Evolutionary conservation across 2,888 invertebrate genomes (phyloP).

Genomic region (Clostera curtula): DNA sequence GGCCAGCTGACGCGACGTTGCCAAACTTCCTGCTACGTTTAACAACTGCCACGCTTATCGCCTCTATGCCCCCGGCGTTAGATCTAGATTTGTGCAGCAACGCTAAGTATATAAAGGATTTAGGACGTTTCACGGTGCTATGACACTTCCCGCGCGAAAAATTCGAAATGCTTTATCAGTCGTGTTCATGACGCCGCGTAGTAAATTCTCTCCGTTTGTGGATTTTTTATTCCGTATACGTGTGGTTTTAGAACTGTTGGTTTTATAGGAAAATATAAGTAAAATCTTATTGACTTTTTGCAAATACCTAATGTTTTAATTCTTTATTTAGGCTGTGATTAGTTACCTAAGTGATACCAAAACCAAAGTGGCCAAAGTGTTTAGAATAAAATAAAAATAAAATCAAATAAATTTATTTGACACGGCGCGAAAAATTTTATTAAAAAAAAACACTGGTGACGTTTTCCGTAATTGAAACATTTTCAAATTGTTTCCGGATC

Average conservation of each 20-base stretch:
- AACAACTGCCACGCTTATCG: constrained; percentile 59
- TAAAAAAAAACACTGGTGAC: too few species aligned
- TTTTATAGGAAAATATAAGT: too few species aligned
- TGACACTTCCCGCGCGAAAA: constrained; percentile 71
- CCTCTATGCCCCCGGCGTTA: constrained; percentile 39
- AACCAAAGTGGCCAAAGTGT: constrained; percentile 50
- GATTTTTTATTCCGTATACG: constrained; percentile 20
- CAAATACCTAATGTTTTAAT: too few species aligned
- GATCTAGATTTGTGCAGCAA: constrained; percentile 37
- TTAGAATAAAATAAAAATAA: constrained; percentile 10
- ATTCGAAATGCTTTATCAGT: constrained; percentile 73
- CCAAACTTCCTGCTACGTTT: constrained; percentile 45
- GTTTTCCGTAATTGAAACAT: too few species aligned
- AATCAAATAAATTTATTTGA: constrained; percentile 6
- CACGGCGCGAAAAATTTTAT: too few species aligned
- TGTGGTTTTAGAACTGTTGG: too few species aligned
- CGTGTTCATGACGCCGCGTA: constrained; percentile 35
- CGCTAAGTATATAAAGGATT: constrained; percentile 58
- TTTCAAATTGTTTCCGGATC: too few species aligned
- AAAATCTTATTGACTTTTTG: too few species aligned
- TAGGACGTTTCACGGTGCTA: constrained; percentile 56
- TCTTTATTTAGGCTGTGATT: neutral
- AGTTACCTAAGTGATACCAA: constrained; percentile 15
- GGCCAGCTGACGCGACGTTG: constrained; percentile 74
- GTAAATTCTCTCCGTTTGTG: constrained; percentile 28